Conservation (phyloP, 2,113 vertebrate species). For the Oryzias curvinotus region DNA sequence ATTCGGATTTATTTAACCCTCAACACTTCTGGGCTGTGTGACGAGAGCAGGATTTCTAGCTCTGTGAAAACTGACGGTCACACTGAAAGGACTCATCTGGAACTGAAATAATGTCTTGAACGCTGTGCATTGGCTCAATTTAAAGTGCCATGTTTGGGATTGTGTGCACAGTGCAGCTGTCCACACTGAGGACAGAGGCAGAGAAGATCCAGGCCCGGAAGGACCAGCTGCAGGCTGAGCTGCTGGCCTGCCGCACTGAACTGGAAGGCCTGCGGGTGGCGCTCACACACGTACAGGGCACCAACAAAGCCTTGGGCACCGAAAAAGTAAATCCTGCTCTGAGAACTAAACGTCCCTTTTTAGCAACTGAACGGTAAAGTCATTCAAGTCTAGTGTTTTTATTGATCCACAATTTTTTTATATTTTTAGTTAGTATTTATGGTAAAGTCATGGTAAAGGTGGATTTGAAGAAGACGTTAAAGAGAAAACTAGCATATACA, state of each 20-base stretch:
- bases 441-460: too few relatives aligned
- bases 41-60: background rate
- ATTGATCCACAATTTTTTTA: too few relatives aligned
- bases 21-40: background rate
- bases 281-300: constrained; percentile 72
- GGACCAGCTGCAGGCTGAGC: constrained; percentile 72
- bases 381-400: too few relatives aligned
- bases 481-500: too few relatives aligned
- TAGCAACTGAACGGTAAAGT: too few relatives aligned
- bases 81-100: too few relatives aligned
- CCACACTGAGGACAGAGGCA: constrained; percentile 84
- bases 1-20: background rate
- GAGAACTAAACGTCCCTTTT: too few relatives aligned
- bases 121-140: background rate
- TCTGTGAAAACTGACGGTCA: background rate
- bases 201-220: constrained; percentile 82
- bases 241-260: constrained; percentile 69
- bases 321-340: constrained; percentile 71
- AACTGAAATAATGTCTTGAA: background rate
- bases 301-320: constrained; percentile 57
- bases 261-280: constrained; percentile 75
- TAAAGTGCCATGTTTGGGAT: constrained; percentile 1
- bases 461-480: too few relatives aligned
- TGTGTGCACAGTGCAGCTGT: constrained; percentile 80
- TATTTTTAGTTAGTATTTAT: too few relatives aligned